These are phyloP conservation scores for Eupithecia inturbata DNA, from an alignment of 2,888 invertebrate genomes.

Conservation along the genomic window DNA sequence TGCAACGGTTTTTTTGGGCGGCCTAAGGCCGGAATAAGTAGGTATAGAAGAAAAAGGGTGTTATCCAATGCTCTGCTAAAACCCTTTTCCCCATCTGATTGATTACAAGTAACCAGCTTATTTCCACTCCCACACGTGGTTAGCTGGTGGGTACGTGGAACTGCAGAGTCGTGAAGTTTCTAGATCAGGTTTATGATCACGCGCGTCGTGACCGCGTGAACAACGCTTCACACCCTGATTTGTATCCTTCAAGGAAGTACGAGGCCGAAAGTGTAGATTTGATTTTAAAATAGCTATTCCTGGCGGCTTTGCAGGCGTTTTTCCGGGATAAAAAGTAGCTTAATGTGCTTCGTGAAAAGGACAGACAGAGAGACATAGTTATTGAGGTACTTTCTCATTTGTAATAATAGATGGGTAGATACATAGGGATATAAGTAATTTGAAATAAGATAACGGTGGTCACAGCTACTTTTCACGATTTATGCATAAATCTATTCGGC, in stretches of 20 bases:
- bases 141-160: neutral
- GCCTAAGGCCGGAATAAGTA: neutral
- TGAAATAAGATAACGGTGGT: neutral
- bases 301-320: neutral
- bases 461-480: neutral
- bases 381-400: too few species aligned
- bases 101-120: neutral
- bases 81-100: neutral
- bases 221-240: conserved; percentile 27
- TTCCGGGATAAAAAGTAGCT: neutral
- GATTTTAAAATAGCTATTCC: neutral
- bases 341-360: neutral
- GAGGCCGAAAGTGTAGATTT: neutral
- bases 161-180: conserved; percentile 26
- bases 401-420: neutral
- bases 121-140: neutral
- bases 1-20: neutral
- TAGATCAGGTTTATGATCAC: conserved; percentile 27
- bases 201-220: conserved; percentile 42
- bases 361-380: neutral
- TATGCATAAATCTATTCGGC: conserved; percentile 12
- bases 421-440: neutral
- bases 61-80: neutral
- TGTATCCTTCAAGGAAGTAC: neutral
- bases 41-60: neutral